Conservation (phyloP, 1,140 invertebrate species). For the Monochamus saltuarius region DNA sequence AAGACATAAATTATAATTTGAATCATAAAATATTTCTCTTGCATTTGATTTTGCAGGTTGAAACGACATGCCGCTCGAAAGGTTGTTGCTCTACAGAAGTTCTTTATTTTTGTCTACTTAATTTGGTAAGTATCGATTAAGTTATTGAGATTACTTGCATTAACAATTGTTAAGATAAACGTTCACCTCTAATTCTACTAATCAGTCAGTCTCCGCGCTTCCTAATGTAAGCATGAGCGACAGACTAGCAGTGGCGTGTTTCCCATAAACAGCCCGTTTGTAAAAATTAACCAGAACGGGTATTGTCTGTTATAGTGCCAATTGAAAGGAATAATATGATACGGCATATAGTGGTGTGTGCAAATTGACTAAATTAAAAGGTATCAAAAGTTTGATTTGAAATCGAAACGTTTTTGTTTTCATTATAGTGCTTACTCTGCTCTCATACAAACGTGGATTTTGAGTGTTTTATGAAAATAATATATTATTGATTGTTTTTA, state of each 20-base stretch:
- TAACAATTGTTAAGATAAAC: slow-evolving; percentile 9
- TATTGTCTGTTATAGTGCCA: background rate
- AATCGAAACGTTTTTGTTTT: too few relatives aligned
- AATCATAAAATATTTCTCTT: too few relatives aligned
- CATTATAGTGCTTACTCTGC: too few relatives aligned
- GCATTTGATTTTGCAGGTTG: slow-evolving; percentile 25
- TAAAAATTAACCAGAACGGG: background rate
- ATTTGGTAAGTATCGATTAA: slow-evolving; percentile 35
- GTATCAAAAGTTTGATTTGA: too few relatives aligned
- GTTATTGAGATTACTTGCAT: slow-evolving; percentile 12
- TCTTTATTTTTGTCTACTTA: slow-evolving; percentile 39
- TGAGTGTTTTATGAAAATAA: too few relatives aligned
- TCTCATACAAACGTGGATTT: too few relatives aligned
- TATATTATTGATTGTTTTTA: too few relatives aligned
- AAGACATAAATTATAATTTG: too few relatives aligned
- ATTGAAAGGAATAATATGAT: background rate
- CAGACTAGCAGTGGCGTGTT: background rate
- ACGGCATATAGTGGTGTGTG: too few relatives aligned
- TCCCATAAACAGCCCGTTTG: too few relatives aligned
- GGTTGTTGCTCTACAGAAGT: slow-evolving; percentile 26
- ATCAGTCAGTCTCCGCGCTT: slow-evolving; percentile 5
- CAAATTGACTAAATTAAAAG: too few relatives aligned
- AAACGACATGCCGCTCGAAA: slow-evolving; percentile 37
- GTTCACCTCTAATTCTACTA: slow-evolving; percentile 2
- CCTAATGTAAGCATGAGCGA: slow-evolving; percentile 5